Evolutionary conservation across 1,140 invertebrate species (phyloP), one percentile per base, ranked within the genome.

Genomic region (Eueides isabella): DNA sequence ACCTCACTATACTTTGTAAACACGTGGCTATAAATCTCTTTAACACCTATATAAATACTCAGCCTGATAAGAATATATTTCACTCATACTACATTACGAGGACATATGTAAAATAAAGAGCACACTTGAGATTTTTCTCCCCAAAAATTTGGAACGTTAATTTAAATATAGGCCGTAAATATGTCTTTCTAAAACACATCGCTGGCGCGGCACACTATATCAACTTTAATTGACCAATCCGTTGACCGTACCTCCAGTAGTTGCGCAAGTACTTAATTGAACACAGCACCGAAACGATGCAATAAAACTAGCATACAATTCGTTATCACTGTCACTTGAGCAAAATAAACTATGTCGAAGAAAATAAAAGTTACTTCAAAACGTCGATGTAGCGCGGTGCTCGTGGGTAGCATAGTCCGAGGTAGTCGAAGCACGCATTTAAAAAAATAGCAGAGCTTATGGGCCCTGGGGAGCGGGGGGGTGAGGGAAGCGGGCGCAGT

Each of bases 371-470:
- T 86, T 80, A 87, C 78, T 86, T 82, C 64, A 80, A 78, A 88
- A 76, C 74, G 81, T 86, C 87, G 83, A 88, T 89, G 83, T 85
- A 81, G 79, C 80, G 84, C 48, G 48, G 48, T 83, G 75, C 77
- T 77, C 79, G 73, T 80, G 79, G 78, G 85, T 38, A 38, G 35
- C 35, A 5, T 38, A 38, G 35, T 88, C 85, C 84, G 83, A 83
- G 77, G 83, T 76, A 91, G 85, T 81, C 83, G 83, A 84, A 72
- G 82, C 79, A 91, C 87, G 87, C 85, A 89, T 90, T 90, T 86
- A 80, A 87, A 92, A 91, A 90, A 92, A 92, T 90, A 81, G 82
- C 85, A 80, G 78, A 86, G 85, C 87, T 89, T 89, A 90, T 84
- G 81, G 85, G 83, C 81, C 72, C 82, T 74, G 72, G 76, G 77